These are phyloP conservation scores for Lepidocyrtinus sp. DNA, from an alignment of 2,888 invertebrate species.

Conservation along the genomic window DNA sequence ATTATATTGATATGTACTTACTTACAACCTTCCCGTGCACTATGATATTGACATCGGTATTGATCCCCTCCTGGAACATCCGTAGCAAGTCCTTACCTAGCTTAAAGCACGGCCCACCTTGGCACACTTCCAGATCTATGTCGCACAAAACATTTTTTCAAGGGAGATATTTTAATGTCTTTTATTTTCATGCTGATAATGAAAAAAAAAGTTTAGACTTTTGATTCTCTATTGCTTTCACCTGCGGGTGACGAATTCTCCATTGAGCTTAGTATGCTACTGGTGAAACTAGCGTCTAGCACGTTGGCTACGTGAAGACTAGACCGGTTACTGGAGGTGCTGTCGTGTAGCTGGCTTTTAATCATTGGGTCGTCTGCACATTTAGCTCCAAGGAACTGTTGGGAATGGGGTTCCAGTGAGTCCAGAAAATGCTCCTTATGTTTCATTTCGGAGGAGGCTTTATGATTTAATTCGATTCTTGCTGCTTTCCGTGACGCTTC, in stretches of 20 bases:
- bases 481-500: constrained; percentile 63
- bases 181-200: neutral
- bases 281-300: constrained; percentile 64
- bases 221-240: constrained; percentile 8
- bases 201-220: neutral
- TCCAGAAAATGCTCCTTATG: constrained; percentile 49
- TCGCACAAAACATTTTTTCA: neutral
- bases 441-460: constrained; percentile 48
- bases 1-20: no score
- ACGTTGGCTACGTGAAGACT: constrained; percentile 68
- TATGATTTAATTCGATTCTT: constrained; percentile 51
- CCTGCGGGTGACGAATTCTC: constrained; percentile 66
- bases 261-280: constrained; percentile 68
- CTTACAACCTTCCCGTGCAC: constrained; percentile 86
- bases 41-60: constrained; percentile 89
- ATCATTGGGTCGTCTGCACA: constrained; percentile 13
- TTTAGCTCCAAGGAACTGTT: constrained; percentile 21
- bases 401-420: constrained; percentile 50
- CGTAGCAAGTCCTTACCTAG: constrained; percentile 89
- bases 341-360: constrained; percentile 46
- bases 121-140: constrained; percentile 66
- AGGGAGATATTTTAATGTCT: neutral
- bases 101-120: constrained; percentile 75
- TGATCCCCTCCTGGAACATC: constrained; percentile 93
- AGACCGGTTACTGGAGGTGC: constrained; percentile 64